Conservation (phyloP, 1,140 invertebrate species). For the Sesamia nonagrioides region DNA sequence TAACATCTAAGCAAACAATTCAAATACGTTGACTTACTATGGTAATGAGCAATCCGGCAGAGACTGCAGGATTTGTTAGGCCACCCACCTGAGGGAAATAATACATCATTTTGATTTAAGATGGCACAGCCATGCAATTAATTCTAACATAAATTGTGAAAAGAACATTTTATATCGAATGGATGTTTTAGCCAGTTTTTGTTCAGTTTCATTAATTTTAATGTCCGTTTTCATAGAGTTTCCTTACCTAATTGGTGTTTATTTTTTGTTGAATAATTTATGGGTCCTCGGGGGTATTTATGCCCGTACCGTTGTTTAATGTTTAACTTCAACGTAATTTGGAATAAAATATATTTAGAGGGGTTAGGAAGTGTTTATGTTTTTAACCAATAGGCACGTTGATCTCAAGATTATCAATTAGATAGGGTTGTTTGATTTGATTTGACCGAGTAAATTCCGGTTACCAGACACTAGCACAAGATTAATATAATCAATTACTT, state of each 20-base stretch:
- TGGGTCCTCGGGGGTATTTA: neutral
- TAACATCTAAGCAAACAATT: slow-evolving; percentile 9
- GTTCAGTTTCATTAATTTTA: slow-evolving; percentile 15
- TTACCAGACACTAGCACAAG: too few relatives aligned
- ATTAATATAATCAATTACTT: too few relatives aligned
- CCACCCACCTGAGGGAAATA: slow-evolving; percentile 33
- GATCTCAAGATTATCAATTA: neutral
- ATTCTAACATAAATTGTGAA: slow-evolving; percentile 22
- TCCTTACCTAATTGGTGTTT: neutral
- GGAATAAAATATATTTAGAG: neutral
- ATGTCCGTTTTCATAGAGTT: slow-evolving; percentile 11
- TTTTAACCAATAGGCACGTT: neutral
- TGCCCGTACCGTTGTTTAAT: neutral
- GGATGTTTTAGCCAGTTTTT: neutral
- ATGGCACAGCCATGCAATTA: slow-evolving; percentile 6
- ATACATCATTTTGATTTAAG: slow-evolving; percentile 39
- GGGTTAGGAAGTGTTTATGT: too few relatives aligned
- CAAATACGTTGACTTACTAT: slow-evolving; percentile 15
- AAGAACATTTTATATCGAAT: slow-evolving; percentile 16
- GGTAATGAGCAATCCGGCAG: slow-evolving; percentile 17
- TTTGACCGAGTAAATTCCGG: too few relatives aligned
- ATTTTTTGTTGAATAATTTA: slow-evolving; percentile 18
- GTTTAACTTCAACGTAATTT: too few relatives aligned
- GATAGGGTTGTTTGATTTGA: too few relatives aligned
- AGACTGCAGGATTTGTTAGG: slow-evolving; percentile 23